These are phyloP conservation scores for Momotus momota DNA, from an alignment of 2,797 vertebrate genomes.

Conservation along the genomic window DNA sequence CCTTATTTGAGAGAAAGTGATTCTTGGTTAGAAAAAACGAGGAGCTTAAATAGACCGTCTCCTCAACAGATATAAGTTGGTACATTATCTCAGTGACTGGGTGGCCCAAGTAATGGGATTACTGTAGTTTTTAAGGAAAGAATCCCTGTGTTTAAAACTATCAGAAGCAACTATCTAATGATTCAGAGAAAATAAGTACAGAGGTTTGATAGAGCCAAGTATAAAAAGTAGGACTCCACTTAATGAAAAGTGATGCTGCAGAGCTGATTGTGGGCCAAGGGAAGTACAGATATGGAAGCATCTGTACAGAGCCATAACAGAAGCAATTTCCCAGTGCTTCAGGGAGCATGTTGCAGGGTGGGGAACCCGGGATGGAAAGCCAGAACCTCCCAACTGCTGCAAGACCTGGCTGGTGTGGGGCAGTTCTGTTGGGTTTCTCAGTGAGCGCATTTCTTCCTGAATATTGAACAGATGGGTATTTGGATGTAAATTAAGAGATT, in stretches of 20 bases:
- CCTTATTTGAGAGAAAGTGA: neutral
- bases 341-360: fast-evolving
- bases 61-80: neutral
- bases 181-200: neutral
- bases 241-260: neutral
- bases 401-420: neutral
- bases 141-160: neutral
- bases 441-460: neutral
- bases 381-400: fast-evolving
- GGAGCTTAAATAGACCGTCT: neutral
- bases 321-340: neutral
- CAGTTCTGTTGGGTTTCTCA: neutral
- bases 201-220: neutral
- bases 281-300: neutral
- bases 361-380: neutral
- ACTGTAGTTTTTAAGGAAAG: neutral
- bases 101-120: neutral
- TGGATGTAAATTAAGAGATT: neutral
- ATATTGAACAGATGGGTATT: neutral
- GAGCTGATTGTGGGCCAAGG: neutral
- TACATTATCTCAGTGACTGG: neutral
- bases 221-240: neutral
- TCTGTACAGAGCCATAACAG: too few species aligned
- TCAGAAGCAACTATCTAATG: neutral
- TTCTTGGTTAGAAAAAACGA: neutral